Percentiles rank a stretch among this genome's conserved stretches.
Conservation (phyloP, 2,888 invertebrate species). For the Cylloceria caligata region DNA sequence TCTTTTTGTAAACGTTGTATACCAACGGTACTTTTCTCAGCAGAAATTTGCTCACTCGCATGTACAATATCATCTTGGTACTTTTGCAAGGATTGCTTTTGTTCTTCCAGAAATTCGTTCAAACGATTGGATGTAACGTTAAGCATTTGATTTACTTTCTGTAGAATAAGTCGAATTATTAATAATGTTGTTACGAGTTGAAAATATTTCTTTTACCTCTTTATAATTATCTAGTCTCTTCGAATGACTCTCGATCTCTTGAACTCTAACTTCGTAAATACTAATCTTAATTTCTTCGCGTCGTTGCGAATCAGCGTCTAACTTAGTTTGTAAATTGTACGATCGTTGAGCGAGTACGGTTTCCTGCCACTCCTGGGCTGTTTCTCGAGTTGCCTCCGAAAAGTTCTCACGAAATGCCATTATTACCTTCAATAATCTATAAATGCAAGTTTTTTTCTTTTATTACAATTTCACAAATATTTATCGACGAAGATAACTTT, state of each 20-base stretch:
- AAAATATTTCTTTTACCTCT: conserved; percentile 52
- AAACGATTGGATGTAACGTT: conserved; percentile 36
- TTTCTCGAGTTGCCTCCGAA: conserved; percentile 50
- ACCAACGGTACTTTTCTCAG: conserved; percentile 56
- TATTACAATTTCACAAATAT: not conserved
- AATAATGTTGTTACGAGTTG: not conserved
- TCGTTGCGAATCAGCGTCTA: conserved; percentile 52
- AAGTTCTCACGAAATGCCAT: conserved; percentile 46
- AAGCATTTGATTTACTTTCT: conserved; percentile 55
- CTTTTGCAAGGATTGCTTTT: conserved; percentile 37
- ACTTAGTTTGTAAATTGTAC: conserved; percentile 47
- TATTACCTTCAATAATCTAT: conserved; percentile 65
- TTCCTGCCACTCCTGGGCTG: conserved; percentile 62
- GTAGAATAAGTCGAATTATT: not conserved
- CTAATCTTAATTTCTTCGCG: conserved; percentile 55
- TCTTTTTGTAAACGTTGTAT: conserved; percentile 67
- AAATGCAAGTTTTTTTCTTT: not conserved
- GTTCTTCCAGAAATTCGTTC: conserved; percentile 55
- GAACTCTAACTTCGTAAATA: conserved; percentile 61
- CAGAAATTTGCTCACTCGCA: conserved; percentile 43
- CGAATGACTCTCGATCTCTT: conserved; percentile 66
- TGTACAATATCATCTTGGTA: conserved; percentile 18
- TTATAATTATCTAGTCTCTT: conserved; percentile 66
- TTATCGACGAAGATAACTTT: not conserved
- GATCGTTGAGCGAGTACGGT: conserved; percentile 47